Base-by-base conservation (phyloP, 1,140 invertebrate genomes). In the Drosophila sproati region DNA sequence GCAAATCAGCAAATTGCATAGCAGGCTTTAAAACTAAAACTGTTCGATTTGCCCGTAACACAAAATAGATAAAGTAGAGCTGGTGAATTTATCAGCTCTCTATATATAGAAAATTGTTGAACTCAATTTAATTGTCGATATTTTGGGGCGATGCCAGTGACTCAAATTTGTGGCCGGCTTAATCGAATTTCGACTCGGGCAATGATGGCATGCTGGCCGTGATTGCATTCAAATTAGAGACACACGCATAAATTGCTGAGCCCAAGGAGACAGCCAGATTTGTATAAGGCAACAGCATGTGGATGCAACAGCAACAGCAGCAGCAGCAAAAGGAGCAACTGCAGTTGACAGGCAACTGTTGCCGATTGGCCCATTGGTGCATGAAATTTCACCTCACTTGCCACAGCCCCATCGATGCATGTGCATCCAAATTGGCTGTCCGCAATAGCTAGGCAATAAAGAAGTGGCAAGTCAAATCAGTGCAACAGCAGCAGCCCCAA, bases 291-390 rank as follows among this genome's bases (percentile, higher is more conserved):
- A 56, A 20, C 20, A 20, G 20, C 20, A 20, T 20, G 20, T 20
- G 50, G 28, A 12, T 37, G 31, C 47, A 34, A 7, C 29, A 31
- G 20, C 64, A 56, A 10, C 32, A 52, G 3, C 20, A 20, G 12
- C 56, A 45, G n/a, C 52, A 45, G n/a, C 52, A 39, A 20, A 20
- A 51, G 2, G 47, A 34, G 47, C 70, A 60, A 47, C 55, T 67
- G 64, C 63, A 67, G 29, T 50, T 69, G 72, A 62, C 52, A 70
- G 72, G 72, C 72, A 74, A 74, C 51, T 74, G 66, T 70, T 70
- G 66, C 72, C 70, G 72, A 70, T 69, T 74, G 70, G 48, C 41
- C 57, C 57, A 74, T 56, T 70, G 64, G 51, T 70, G 31, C 66
- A 56, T 70, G 66, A 57, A 55, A 56, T 69, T 69, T 73, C n/a